Base-by-base conservation (phyloP, 1,140 invertebrate species). In the Lordiphosa mommai region DNA sequence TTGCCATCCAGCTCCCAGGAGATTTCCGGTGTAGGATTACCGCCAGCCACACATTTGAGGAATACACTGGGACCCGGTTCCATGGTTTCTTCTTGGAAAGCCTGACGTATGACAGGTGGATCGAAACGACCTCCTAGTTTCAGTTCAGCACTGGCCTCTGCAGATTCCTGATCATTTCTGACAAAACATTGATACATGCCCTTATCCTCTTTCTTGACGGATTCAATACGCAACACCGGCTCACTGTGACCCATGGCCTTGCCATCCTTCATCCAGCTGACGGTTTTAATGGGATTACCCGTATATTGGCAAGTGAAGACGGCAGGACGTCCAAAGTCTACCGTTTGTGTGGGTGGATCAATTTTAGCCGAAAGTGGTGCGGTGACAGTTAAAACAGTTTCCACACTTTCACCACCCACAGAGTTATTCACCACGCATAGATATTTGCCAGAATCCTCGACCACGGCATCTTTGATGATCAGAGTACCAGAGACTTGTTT, bases 161-260 rank as follows among this genome's bases (percentile, higher is more conserved):
- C 96, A 71, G 95, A 97, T 90, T 98, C 96, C 88, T 97, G 95
- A 82, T 98, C 96, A 87, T 98, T 98, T 38, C 95, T 91, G 27
- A 97, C 95, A 86, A 98, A 97, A 87, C 97, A 99, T 80, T 99
- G 97, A 87, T 98, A 99, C 97, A 99, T 98, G 88, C 97, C 97
- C 86, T 96, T 96, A 88, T 99, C 97, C 89, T 97, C 95, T 77
- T 98, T 96, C 88, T 96, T 94, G 0, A 99, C 96, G 3, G 94
- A 94, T 66, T 96, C 94, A 73, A 99, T 97, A 47, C 94, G 93
- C 10, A 98, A 89, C 36, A 94, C 91, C 0, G 94, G 91, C 61
- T 96, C 95, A 60, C 94, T 93, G 74, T 94, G 93, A 44, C 93
- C 93, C 61, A 96, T 91, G 27, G 93, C 92, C 89, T 95, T 94